Evolutionary conservation across 2,113 vertebrate species (phyloP).

Genomic region (Drymodes brunneopygia): DNA sequence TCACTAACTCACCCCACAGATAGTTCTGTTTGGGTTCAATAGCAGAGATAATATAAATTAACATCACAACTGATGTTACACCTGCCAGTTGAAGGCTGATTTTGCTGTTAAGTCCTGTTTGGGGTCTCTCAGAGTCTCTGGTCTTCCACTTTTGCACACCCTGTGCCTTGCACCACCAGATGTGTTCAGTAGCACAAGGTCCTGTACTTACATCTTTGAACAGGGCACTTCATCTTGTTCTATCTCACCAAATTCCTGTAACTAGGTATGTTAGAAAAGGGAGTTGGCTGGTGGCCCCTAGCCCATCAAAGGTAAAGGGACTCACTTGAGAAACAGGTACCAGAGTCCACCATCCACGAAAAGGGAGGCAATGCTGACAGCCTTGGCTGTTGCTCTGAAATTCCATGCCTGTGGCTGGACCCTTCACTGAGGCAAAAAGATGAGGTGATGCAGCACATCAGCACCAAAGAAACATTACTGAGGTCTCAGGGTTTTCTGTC

Average conservation of each 20-base stretch:
- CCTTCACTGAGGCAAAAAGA: not conserved
- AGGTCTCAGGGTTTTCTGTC: not conserved
- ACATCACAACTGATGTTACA: accelerated
- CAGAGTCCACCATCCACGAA: not conserved
- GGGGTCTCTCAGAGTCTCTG: not conserved
- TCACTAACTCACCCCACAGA: not conserved
- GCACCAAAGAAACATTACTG: not conserved
- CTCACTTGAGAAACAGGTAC: not conserved
- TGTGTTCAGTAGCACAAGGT: accelerated
- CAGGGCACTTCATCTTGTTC: not conserved
- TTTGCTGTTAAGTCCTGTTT: not conserved
- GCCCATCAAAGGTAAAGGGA: not conserved
- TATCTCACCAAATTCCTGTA: not conserved
- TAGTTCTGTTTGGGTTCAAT: not conserved
- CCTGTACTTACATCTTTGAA: not conserved
- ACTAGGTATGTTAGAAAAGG: not conserved
- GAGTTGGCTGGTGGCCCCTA: not conserved
- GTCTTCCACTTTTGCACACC: not conserved
- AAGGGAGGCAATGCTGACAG: not conserved
- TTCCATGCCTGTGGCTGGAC: not conserved
- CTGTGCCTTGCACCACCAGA: not conserved
- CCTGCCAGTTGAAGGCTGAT: not conserved
- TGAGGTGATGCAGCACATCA: not conserved
- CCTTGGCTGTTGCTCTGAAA: not conserved
- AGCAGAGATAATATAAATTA: not conserved